Base-by-base conservation (phyloP, 2,888 invertebrate species). In the Trichopoda pennipes region DNA sequence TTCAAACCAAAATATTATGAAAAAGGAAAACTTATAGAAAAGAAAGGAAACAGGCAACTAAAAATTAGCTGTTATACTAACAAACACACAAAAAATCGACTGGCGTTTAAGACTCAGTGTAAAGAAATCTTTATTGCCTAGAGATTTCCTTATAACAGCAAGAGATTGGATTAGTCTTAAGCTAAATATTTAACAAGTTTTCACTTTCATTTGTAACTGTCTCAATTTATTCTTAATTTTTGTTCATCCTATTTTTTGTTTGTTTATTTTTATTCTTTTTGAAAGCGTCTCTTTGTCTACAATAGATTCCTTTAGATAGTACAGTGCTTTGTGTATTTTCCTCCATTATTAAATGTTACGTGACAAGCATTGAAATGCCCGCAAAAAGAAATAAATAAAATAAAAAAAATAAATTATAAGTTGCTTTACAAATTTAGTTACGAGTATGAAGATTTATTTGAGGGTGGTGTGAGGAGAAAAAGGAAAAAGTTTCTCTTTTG, bases 301-400 rank as follows among this genome's bases (percentile, higher is more conserved):
- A 47, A 49, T 9, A 19, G 38, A 56, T 69, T 55, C 55, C 35
- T 49, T 53, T 19, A 49, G 49, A 12, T 47, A 28, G 55, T 16
- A 55, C 44, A n/a, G 53, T 3, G 19, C 55, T 55, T 69, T 77
- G 16, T 55, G 14, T 55, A 70, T 38, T 70, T 63, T 9, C 47
- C 69, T 53, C 42, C 69, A 21, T 69, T 69, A 69, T 69, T 47
- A 77, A 63, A 53, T 69, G 9, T 55, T 77, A 63, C 77, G 77
- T 77, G 77, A 77, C 55, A 56, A 19, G 69, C 77, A 70, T 70
- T 63, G n/a, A 10, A 70, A 77, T 49, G 14, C 1, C 32, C 7
- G 8, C 7, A 2, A 28, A 28, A 28, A 28, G 28, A 28, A 28
- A 55, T 49, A 60, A 61, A 58, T 38, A 7, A 58, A 60, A 49